These are phyloP conservation scores for Corythornis cristatus DNA, from an alignment of 2,113 vertebrate genomes.

Conservation along the genomic window DNA sequence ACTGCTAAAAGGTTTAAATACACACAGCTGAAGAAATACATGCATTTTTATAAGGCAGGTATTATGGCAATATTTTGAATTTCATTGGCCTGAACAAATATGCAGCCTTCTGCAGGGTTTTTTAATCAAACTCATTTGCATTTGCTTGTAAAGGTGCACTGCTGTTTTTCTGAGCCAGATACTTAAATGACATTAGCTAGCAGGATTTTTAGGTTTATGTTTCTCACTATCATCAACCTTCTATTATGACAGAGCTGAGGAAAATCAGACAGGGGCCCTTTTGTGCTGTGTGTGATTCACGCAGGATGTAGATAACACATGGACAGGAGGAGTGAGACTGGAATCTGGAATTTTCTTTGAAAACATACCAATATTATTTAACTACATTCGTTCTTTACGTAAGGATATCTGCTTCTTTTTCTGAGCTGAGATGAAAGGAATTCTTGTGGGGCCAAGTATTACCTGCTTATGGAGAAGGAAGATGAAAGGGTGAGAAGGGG, in stretches of 20 bases:
- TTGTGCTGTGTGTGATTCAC: conserved; percentile 24
- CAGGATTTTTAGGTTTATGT: background rate
- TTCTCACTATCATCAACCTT: conserved; percentile 1
- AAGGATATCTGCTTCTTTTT: background rate
- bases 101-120: background rate
- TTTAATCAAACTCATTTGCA: conserved; percentile 41
- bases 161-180: background rate
- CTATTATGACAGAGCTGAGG: background rate
- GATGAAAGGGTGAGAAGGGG: background rate
- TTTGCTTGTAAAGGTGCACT: conserved; percentile 16
- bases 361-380: background rate
- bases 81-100: conserved; percentile 35
- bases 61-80: conserved; percentile 45
- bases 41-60: conserved; percentile 71
- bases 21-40: conserved; percentile 67
- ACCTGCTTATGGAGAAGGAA: background rate
- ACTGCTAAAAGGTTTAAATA: conserved; percentile 68
- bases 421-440: background rate
- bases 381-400: background rate
- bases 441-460: background rate
- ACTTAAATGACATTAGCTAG: background rate
- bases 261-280: conserved; percentile 15
- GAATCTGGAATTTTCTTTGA: background rate
- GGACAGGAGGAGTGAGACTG: background rate
- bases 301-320: background rate